Percentiles rank a stretch among this genome's conserved stretches.
Evolutionary conservation across 2,113 vertebrate genomes (phyloP).

Genomic region (Centrocercus urophasianus): DNA sequence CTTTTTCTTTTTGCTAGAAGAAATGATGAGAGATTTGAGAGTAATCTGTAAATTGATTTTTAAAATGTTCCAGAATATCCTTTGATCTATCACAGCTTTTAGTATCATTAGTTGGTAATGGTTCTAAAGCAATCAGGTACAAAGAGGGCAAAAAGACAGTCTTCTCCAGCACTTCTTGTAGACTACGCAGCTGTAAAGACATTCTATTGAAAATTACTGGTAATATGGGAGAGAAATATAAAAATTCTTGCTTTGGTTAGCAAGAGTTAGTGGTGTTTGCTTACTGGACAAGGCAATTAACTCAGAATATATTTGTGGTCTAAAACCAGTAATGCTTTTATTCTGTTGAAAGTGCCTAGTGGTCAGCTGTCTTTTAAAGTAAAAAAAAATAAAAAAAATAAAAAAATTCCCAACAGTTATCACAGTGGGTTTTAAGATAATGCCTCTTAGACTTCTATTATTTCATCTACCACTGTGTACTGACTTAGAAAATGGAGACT

Average conservation of each 20-base stretch:
- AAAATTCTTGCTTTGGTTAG: constrained; percentile 45
- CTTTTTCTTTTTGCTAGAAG: not conserved
- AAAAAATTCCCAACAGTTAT: constrained; percentile 29
- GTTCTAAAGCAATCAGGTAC: constrained; percentile 38
- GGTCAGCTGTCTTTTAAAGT: constrained; percentile 10
- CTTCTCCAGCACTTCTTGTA: constrained; percentile 9
- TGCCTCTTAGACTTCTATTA: constrained; percentile 38
- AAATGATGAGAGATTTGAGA: constrained; percentile 14
- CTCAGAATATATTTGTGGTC: not conserved
- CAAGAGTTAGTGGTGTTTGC: constrained; percentile 39
- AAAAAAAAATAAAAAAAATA: not conserved
- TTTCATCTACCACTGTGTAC: constrained; percentile 32
- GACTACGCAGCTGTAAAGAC: constrained; percentile 46
- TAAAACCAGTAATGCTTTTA: not conserved
- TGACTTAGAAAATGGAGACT: not conserved
- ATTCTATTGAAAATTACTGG: constrained; percentile 41
- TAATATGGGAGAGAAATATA: constrained; percentile 33
- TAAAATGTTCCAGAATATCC: not conserved
- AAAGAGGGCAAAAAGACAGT: constrained; percentile 44
- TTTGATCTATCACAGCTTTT: constrained; percentile 30
- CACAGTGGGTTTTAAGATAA: constrained; percentile 4
- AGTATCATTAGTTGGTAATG: constrained; percentile 24
- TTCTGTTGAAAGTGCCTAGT: not conserved
- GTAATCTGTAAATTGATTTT: constrained; percentile 14
- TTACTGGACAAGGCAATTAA: constrained; percentile 3